These are phyloP conservation scores for Lepisosteus osseus DNA, from an alignment of 2,113 vertebrate genomes.

Conservation along the genomic window DNA sequence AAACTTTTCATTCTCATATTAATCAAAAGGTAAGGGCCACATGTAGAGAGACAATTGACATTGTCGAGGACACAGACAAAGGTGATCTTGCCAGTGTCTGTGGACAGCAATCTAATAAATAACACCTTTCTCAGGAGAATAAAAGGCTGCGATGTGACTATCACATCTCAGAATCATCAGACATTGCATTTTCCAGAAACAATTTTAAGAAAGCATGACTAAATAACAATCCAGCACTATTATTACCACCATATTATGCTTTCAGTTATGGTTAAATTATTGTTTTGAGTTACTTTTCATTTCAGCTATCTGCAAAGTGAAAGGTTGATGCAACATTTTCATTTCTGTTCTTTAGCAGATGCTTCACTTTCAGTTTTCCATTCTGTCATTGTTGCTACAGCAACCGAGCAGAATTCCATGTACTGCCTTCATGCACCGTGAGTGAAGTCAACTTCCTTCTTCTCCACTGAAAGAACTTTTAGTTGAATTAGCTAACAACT, in stretches of 20 bases:
- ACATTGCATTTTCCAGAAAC: neutral
- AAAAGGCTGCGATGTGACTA: too few relatives aligned
- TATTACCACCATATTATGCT: neutral
- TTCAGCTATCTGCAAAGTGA: neutral
- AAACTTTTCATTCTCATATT: too few relatives aligned
- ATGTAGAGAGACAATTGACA: too few relatives aligned
- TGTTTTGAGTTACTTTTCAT: neutral
- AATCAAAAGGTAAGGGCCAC: too few relatives aligned
- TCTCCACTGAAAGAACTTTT: too few relatives aligned
- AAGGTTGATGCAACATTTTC: neutral
- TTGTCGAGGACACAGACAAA: too few relatives aligned
- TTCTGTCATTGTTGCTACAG: slow-evolving; percentile 7
- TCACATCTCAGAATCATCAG: too few relatives aligned
- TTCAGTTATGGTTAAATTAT: neutral
- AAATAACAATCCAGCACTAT: neutral
- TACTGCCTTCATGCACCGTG: neutral
- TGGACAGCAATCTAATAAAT: too few relatives aligned
- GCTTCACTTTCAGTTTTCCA: slow-evolving; percentile 5
- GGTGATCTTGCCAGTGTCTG: too few relatives aligned
- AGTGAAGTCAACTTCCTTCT: neutral
- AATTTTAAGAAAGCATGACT: neutral
- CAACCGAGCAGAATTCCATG: neutral
- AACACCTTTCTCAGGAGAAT: too few relatives aligned
- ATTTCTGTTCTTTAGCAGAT: neutral
- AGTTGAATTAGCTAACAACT: too few relatives aligned